These are phyloP conservation scores for Anticlea derivata DNA, from an alignment of 2,888 invertebrate species.

Conservation along the genomic window DNA sequence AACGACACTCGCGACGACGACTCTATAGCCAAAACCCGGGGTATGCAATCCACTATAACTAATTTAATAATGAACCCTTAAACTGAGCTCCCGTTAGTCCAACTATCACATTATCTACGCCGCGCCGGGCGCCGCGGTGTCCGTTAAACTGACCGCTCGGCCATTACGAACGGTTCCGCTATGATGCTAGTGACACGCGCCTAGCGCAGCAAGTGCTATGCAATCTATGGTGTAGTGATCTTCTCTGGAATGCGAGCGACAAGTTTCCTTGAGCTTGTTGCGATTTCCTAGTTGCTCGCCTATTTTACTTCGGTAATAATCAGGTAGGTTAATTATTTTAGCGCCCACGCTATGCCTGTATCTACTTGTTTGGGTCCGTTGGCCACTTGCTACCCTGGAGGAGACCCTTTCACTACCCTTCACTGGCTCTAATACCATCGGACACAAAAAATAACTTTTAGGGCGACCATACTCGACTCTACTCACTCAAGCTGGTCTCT, in stretches of 20 bases:
- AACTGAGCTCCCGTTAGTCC: constrained; percentile 15
- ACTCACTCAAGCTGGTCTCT: neutral
- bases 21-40: too few species aligned
- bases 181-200: constrained; percentile 22
- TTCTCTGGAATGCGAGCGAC: constrained; percentile 19
- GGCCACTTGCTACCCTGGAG: too few species aligned
- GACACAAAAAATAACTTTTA: too few species aligned
- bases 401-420: too few species aligned
- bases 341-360: too few species aligned
- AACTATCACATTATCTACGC: constrained; percentile 12
- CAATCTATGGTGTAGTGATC: constrained; percentile 12
- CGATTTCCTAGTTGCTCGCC: neutral
- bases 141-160: constrained; percentile 29
- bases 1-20: too few species aligned
- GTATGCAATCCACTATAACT: constrained; percentile 16
- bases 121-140: constrained; percentile 10
- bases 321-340: too few species aligned
- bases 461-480: too few species aligned
- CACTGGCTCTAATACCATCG: too few species aligned
- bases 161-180: constrained; percentile 24
- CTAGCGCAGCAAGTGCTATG: neutral
- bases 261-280: constrained; percentile 10
- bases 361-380: too few species aligned
- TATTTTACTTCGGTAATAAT: too few species aligned
- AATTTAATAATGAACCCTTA: constrained; percentile 23